Base-by-base conservation (phyloP, 1,140 invertebrate species). In the Melipona quadrifasciata region DNA sequence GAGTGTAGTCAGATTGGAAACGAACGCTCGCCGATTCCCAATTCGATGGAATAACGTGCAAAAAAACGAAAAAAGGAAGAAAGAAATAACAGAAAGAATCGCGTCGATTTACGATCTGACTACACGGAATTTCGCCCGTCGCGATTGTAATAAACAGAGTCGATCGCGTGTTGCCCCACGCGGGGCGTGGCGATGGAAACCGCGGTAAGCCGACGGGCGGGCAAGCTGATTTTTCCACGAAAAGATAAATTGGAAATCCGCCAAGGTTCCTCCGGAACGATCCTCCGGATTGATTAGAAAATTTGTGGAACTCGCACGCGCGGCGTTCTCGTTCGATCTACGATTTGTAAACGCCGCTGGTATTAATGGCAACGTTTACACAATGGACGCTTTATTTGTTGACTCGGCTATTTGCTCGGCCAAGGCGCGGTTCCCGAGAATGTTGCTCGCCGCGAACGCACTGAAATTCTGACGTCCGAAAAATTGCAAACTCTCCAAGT, bases 111-210 rank as follows among this genome's bases (percentile, higher is more conserved):
- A 72, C 39, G 68, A 72, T 0, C 34, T 17, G 53, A 14, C 8
- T 80, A 80, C 79, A 53, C 39, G 68, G 55, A 80, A 80, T 80
- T 80, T 61, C 79, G 79, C 68, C 79, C 21, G 39, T 72, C 55
- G 12, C 79, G 55, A 5, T 65, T 47, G n/a, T 34, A 64, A 53
- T 79, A 68, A 79, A 68, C 39, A 21, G 39, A 5, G 2, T 31
- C n/a, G 76, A 51, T 55, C 2, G 61, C 64, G 21, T n/a, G 51
- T 73, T 21, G 27, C 72, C 19, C 19, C n/a, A 5, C 27, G 10
- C 2, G 21, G 8, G n/a, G 71, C 12, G 71, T n/a, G 5, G 72
- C 47, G 51, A 53, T 51, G 31, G 31, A 19, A 31, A 27, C 27
- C 16, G 21, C 17, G n/a, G n/a, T 47, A 47, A 47, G 39, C 39